Evolutionary conservation across 1,140 invertebrate genomes (phyloP).

Genomic region (Drosophila melanica): DNA sequence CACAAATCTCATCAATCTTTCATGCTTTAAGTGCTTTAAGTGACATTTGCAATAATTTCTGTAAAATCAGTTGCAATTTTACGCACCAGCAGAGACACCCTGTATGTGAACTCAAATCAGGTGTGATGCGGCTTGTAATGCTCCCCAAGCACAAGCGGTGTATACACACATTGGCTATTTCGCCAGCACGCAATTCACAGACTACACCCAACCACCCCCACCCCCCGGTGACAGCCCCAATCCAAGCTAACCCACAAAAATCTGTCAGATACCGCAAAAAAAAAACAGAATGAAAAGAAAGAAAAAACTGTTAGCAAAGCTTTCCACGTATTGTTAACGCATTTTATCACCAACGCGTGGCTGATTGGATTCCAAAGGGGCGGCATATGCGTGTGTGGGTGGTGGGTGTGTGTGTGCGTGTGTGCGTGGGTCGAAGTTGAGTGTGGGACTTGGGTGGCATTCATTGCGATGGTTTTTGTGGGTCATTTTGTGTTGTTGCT

Average conservation of each 20-base stretch:
- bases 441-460: conserved; percentile 28
- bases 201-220: conserved; percentile 5
- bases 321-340: conserved; percentile 82
- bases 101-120: conserved; percentile 35
- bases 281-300: conserved; percentile 40
- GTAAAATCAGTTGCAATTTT: no score
- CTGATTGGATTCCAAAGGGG: conserved; percentile 73
- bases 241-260: conserved; percentile 70
- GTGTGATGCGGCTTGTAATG: conserved; percentile 51
- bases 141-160: conserved; percentile 10
- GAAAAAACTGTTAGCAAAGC: conserved; percentile 72
- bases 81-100: conserved; percentile 5
- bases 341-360: conserved; percentile 82
- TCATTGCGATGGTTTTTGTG: conserved; percentile 57
- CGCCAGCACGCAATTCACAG: conserved; percentile 23
- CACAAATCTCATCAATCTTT: no score
- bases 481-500: conserved; percentile 67
- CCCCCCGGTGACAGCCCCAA: conserved; percentile 2
- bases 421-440: not conserved
- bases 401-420: not conserved
- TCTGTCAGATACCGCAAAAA: conserved; percentile 79
- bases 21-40: no score
- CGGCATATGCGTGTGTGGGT: conserved; percentile 4
- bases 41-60: no score
- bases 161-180: conserved; percentile 22